Percentiles rank a stretch among this genome's conserved stretches.
phyloP scores from a whole-genome alignment of 2,888 invertebrate genomes.

The Amphiduros pacificus region DNA sequence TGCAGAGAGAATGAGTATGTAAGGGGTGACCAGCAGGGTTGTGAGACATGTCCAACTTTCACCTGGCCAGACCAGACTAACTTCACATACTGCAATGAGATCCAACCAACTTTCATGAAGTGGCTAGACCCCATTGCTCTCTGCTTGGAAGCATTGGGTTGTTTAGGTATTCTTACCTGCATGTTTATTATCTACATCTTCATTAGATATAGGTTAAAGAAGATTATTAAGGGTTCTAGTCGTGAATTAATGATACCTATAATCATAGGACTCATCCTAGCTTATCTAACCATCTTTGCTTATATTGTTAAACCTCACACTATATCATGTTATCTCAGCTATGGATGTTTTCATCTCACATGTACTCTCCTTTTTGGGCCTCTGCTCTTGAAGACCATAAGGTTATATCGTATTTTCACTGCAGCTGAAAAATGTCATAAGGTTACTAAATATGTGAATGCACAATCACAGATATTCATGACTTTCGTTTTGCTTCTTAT shows the following conservation, averaged over 20 bases:
- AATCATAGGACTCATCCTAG: not conserved
- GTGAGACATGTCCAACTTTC: not conserved
- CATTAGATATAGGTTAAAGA: not conserved
- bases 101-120: not conserved
- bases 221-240: not conserved
- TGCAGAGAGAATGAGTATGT: conserved; percentile 30
- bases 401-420: not conserved
- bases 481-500: not conserved
- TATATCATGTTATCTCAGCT: not conserved
- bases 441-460: not conserved
- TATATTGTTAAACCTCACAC: not conserved
- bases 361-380: not conserved
- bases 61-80: not conserved
- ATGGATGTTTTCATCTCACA: conserved; percentile 1
- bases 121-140: not conserved
- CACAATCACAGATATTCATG: not conserved
- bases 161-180: not conserved
- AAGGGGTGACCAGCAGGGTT: not conserved
- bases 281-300: not conserved
- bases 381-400: not conserved
- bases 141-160: not conserved
- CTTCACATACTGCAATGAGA: not conserved
- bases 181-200: not conserved
- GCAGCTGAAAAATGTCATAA: not conserved
- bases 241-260: not conserved